These are phyloP conservation scores for Siphamia tubifer DNA, from an alignment of 2,113 vertebrate genomes.

Conservation along the genomic window DNA sequence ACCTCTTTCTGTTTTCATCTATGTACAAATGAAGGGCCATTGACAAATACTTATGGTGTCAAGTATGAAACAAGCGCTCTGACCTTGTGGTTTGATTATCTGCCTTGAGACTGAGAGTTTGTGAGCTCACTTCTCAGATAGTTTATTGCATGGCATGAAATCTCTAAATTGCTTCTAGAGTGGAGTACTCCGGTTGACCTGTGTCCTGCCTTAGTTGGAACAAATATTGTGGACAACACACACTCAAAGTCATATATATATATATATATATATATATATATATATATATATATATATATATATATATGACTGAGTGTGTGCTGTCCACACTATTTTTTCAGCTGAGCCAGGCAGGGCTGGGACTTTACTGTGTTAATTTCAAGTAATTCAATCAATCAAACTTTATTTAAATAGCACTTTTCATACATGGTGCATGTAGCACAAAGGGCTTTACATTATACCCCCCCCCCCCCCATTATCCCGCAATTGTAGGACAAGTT, in stretches of 20 bases:
- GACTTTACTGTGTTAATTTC: too few relatives aligned
- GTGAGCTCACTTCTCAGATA: conserved; percentile 48
- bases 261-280: too few relatives aligned
- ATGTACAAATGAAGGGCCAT: conserved; percentile 58
- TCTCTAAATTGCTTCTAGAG: conserved; percentile 49
- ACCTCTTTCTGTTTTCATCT: conserved; percentile 23
- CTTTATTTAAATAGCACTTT: too few relatives aligned
- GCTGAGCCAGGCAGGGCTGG: too few relatives aligned
- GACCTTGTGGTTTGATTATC: conserved; percentile 70
- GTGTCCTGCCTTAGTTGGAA: conserved; percentile 1
- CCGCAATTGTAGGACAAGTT: too few relatives aligned
- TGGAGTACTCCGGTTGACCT: conserved; percentile 31
- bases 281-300: too few relatives aligned
- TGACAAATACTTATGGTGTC: conserved; percentile 67
- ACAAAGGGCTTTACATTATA: too few relatives aligned
- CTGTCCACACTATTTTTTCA: too few relatives aligned
- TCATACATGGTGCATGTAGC: too few relatives aligned
- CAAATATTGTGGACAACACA: conserved; percentile 2
- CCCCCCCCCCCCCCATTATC: too few relatives aligned
- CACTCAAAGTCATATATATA: neutral
- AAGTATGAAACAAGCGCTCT: conserved; percentile 50
- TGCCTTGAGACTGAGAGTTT: conserved; percentile 56
- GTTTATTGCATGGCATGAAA: conserved; percentile 47
- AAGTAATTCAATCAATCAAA: too few relatives aligned
- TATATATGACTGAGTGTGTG: too few relatives aligned